A percentile compares a stretch with the other conserved stretches of the same genome.
Evolutionary conservation across 2,888 invertebrate genomes (phyloP).

Genomic region (Odontomyia ornata): DNA sequence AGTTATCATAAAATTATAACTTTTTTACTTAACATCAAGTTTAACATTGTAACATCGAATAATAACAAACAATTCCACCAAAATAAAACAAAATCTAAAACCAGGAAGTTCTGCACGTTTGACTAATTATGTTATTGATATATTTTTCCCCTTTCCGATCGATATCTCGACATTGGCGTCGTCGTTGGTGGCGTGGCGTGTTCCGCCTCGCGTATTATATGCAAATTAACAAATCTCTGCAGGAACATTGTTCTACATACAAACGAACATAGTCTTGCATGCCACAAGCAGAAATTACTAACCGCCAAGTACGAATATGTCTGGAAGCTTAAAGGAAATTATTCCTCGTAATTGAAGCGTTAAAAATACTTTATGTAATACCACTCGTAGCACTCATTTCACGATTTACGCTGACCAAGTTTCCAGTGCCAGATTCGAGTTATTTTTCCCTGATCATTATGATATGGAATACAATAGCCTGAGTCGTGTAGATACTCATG

Average conservation of each 20-base stretch:
- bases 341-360: slow-evolving; percentile 23
- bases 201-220: slow-evolving; percentile 36
- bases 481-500: slow-evolving; percentile 34
- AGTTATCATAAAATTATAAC: too few species aligned
- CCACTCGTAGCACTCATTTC: neutral
- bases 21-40: too few species aligned
- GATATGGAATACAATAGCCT: slow-evolving; percentile 14
- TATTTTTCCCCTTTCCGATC: slow-evolving; percentile 3
- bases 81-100: neutral
- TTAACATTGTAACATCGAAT: too few species aligned
- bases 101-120: neutral
- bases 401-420: slow-evolving; percentile 30
- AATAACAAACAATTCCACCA: too few species aligned
- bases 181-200: neutral
- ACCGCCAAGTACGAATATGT: neutral
- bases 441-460: slow-evolving; percentile 17
- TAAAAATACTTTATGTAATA: slow-evolving; percentile 32
- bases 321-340: slow-evolving; percentile 21
- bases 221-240: slow-evolving; percentile 37
- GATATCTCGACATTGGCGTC: slow-evolving; percentile 12
- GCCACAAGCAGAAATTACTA: too few species aligned
- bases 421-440: neutral
- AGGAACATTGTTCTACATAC: neutral
- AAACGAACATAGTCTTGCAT: neutral
- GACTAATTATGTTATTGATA: slow-evolving; percentile 36